phyloP scores from a whole-genome alignment of 2,797 vertebrate species.

The Cossypha heuglini region DNA sequence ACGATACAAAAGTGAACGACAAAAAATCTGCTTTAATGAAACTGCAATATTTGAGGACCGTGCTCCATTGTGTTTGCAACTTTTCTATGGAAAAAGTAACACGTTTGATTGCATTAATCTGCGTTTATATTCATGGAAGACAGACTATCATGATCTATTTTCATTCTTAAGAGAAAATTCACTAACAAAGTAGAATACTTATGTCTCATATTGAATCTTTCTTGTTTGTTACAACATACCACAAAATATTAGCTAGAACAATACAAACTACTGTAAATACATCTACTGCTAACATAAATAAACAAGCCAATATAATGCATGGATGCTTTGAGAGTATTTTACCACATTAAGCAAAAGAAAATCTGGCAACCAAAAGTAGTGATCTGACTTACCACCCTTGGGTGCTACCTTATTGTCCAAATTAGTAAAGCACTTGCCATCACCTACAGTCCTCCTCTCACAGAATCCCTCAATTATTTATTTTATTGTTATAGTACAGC shows the following conservation, averaged over 20 bases:
- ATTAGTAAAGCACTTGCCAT: background rate
- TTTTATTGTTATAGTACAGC: background rate
- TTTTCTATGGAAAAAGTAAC: background rate
- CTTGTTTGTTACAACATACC: background rate
- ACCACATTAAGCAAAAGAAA: background rate
- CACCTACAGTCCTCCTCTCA: background rate
- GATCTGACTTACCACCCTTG: background rate
- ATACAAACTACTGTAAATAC: background rate
- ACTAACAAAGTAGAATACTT: background rate
- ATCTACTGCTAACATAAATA: background rate
- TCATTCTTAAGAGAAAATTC: conserved; percentile 7
- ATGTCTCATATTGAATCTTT: background rate
- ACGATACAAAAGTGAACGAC: background rate
- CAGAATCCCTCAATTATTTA: background rate
- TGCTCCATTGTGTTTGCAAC: background rate
- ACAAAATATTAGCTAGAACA: background rate
- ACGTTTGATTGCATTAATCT: conserved; percentile 25
- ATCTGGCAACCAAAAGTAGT: background rate
- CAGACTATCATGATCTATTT: background rate
- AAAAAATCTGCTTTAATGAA: background rate
- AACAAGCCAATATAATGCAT: background rate
- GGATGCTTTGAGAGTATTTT: background rate
- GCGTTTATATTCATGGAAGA: conserved; percentile 26
- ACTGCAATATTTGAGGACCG: background rate
- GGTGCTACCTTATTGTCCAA: background rate